Evolutionary conservation across 2,888 invertebrate species (phyloP), one percentile per base, ranked within the genome.

Genomic region (Trilocha varians): DNA sequence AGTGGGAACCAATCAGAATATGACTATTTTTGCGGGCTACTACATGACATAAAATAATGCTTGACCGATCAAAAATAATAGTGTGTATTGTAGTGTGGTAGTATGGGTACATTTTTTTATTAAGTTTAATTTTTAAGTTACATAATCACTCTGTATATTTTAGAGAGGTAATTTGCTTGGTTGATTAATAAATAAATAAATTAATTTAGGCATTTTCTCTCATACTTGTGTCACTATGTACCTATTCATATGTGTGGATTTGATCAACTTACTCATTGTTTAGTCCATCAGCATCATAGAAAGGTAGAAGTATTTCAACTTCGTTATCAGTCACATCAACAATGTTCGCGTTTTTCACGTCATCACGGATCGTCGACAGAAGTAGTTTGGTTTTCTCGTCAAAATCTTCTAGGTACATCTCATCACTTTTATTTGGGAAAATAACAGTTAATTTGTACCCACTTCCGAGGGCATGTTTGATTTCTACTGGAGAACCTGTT

Each of bases 381-480:
- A 88, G 52, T n/a, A 59, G 63, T 53, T 87, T 84, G 13, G 73
- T 61, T 36, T 63, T 67, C 54, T 82, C 78, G 48, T 76, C 74
- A 16, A 70, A 53, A 13, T 63, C 57, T 16, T 57, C 57, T 3
- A 16, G 16, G 41, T 35, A 41, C 14, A 43, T 43, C 8, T 40
- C 36, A 1, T 8, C 18, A 1, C 9, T 34, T 25, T 36, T 33
- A n/a, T 40, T 37, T 3, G 80, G 74, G 54, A 78, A 88, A 5
- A 69, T 62, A 1, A 88, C 77, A 0, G 79, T 75, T 11, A 89
- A 60, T 49, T 78, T 82, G 66, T 89, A 89, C 0, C 89, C 89
- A 39, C 70, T 80, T 11, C 89, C 89, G 17, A 88, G 73, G n/a
- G 78, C 73, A 2, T 85, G 82, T 44, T 88, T 89, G 42, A 89